phyloP scores from a whole-genome alignment of 1,140 invertebrate species.

The Aplysia californica region DNA sequence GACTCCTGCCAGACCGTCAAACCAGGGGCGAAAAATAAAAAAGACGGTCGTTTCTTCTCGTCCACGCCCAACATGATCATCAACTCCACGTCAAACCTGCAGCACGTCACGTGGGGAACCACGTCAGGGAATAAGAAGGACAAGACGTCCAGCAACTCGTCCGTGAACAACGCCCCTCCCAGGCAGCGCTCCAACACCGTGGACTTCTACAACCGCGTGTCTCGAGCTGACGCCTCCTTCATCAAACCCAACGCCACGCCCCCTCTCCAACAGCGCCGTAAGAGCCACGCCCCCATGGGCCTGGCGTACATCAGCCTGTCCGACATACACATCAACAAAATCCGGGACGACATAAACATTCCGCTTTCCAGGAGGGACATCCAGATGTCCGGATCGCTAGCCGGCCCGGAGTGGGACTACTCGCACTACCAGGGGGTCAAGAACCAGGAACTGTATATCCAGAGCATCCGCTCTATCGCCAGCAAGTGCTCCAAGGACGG shows the following conservation, averaged over 20 bases:
- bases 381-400: conserved; percentile 70
- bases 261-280: background rate
- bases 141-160: background rate
- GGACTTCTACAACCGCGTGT: background rate
- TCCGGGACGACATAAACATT: conserved; percentile 75
- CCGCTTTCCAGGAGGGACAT: conserved; percentile 96
- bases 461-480: conserved; percentile 32
- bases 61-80: conserved; percentile 27
- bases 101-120: background rate
- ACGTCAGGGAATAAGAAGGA: background rate
- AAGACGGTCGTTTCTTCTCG: conserved; percentile 5
- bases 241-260: background rate
- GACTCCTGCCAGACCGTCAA: background rate
- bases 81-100: background rate
- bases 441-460: conserved; percentile 75
- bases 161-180: background rate
- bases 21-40: background rate
- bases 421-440: conserved; percentile 84
- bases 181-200: conserved; percentile 22
- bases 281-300: conserved; percentile 11
- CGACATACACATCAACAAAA: conserved; percentile 31
- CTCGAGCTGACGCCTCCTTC: background rate
- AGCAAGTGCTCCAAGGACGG: background rate
- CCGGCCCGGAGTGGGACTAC: conserved; percentile 90
- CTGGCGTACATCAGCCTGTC: conserved; percentile 32